Conservation (phyloP, 1,140 invertebrate species). For the Nasonia longicornis region DNA sequence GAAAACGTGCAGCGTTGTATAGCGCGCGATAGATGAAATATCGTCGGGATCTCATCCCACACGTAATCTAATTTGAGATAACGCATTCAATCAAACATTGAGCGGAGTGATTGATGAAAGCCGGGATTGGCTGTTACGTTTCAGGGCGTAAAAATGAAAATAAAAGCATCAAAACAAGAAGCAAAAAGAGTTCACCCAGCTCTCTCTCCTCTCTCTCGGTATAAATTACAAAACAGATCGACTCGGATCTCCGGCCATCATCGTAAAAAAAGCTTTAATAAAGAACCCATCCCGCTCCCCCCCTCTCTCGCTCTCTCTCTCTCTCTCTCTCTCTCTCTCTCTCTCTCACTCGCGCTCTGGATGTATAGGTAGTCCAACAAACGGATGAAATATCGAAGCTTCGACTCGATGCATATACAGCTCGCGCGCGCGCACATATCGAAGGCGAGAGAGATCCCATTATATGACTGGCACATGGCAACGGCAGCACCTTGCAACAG, state of each 20-base stretch:
- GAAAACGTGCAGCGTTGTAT: background rate
- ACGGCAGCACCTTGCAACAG: conserved; percentile 49
- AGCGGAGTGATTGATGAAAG: conserved; percentile 43
- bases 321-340: background rate
- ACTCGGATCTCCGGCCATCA: conserved; percentile 23
- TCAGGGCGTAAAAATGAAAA: conserved; percentile 20
- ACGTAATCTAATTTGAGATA: conserved; percentile 47
- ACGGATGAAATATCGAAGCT: conserved; percentile 31
- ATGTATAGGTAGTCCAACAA: conserved; percentile 7
- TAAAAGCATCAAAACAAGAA: background rate
- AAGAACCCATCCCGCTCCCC: conserved; percentile 16
- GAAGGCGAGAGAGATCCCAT: conserved; percentile 14
- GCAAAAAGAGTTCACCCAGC: conserved; percentile 1
- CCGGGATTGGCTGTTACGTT: background rate
- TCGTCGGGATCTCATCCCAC: conserved; percentile 38
- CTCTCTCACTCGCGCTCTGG: no score
- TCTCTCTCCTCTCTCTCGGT: background rate
- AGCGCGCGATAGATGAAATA: conserved; percentile 38
- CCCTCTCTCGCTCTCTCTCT: background rate
- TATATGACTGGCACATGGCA: conserved; percentile 54
- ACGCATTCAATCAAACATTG: conserved; percentile 45
- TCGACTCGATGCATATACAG: background rate
- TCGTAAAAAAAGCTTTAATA: conserved; percentile 31
- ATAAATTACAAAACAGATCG: conserved; percentile 44
- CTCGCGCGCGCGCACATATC: background rate